Conservation (phyloP, 2,888 invertebrate species). For the Malacosoma neustria region DNA sequence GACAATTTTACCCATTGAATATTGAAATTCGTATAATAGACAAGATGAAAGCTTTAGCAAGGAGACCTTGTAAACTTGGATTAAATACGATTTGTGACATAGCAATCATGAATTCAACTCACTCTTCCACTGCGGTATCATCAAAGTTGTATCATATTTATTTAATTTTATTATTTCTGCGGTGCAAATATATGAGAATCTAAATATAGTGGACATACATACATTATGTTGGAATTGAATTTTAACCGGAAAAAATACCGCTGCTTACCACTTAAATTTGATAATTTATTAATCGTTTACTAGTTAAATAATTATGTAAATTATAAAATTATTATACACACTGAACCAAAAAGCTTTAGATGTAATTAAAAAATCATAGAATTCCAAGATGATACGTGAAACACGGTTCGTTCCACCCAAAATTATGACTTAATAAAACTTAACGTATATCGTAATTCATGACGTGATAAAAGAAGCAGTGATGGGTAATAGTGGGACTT, state of each 20-base stretch:
- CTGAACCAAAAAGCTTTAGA: constrained; percentile 22
- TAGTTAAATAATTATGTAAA: constrained; percentile 17
- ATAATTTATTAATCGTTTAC: background rate
- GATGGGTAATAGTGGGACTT: constrained; percentile 22
- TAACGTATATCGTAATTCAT: constrained; percentile 45
- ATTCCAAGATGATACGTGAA: constrained; percentile 32
- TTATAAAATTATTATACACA: constrained; percentile 22
- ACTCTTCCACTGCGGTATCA: background rate
- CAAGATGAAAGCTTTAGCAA: constrained; percentile 6
- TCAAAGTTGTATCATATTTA: too few relatives aligned
- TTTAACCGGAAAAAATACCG: background rate
- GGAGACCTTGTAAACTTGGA: constrained; percentile 6
- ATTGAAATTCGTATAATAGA: constrained; percentile 12
- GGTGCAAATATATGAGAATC: too few relatives aligned
- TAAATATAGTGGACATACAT: too few relatives aligned
- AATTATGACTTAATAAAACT: constrained; percentile 62
- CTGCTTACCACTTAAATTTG: background rate
- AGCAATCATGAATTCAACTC: background rate
- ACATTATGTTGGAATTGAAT: background rate
- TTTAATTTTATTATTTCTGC: too few relatives aligned
- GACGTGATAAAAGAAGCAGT: constrained; percentile 43
- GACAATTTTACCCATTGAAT: constrained; percentile 17
- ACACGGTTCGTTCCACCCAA: constrained; percentile 49
- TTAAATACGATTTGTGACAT: background rate
- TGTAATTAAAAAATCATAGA: constrained; percentile 33